phyloP scores from a whole-genome alignment of 1,140 invertebrate species.

The Coelopa frigida region DNA sequence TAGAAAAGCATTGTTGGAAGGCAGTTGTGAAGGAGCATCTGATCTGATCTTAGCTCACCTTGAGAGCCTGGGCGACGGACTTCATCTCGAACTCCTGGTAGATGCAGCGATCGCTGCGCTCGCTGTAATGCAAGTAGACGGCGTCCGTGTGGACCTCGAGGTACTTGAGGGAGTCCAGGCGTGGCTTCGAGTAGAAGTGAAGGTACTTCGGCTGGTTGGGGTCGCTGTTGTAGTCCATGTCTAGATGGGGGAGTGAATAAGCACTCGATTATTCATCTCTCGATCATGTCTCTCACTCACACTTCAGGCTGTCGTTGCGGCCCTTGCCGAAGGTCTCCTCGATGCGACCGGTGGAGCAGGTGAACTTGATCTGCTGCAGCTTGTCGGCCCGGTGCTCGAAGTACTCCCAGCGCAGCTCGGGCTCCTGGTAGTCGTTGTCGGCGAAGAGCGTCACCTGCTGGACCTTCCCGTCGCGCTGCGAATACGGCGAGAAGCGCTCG shows the following conservation, averaged over 20 bases:
- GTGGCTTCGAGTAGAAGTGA: constrained; percentile 54
- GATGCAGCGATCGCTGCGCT: constrained; percentile 26
- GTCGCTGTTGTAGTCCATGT: constrained; percentile 24
- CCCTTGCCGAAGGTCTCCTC: constrained; percentile 64
- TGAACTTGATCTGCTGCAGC: constrained; percentile 52
- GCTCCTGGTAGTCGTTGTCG: constrained; percentile 58
- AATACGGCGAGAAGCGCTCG: constrained; percentile 71
- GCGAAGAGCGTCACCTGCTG: constrained; percentile 61
- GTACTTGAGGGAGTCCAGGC: constrained; percentile 29
- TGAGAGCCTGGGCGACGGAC: constrained; percentile 13
- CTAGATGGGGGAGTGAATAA: constrained; percentile 17
- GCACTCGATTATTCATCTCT: too few species aligned
- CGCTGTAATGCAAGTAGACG: constrained; percentile 22
- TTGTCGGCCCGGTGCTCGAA: constrained; percentile 65
- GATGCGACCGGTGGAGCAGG: constrained; percentile 51
- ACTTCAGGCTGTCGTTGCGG: constrained; percentile 58
- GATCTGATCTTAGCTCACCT: constrained; percentile 12
- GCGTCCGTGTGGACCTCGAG: constrained; percentile 17
- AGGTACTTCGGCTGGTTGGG: constrained; percentile 37
- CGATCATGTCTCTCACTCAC: constrained; percentile 38
- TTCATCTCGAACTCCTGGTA: constrained; percentile 30
- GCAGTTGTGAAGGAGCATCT: background rate
- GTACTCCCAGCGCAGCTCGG: constrained; percentile 56
- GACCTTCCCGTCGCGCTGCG: constrained; percentile 57
- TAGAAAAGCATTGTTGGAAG: constrained; percentile 18